Evolutionary conservation across 2,888 invertebrate genomes (phyloP).

Genomic region (Leptinotarsa tumamoca): DNA sequence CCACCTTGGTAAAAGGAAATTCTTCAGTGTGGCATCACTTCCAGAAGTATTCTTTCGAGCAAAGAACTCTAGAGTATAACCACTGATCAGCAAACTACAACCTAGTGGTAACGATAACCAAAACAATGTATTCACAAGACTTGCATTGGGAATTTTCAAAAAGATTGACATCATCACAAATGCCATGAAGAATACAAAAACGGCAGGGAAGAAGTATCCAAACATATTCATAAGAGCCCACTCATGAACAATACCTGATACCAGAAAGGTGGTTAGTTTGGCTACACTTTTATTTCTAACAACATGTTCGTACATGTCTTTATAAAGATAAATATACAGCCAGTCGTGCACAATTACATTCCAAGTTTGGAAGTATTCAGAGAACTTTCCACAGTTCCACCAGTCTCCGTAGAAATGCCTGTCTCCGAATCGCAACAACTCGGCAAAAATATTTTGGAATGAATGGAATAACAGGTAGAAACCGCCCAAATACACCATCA

Average conservation of each 20-base stretch:
- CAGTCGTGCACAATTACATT: conserved; percentile 95
- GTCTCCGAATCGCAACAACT: conserved; percentile 89
- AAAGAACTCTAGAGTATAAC: conserved; percentile 89
- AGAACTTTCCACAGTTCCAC: conserved; percentile 92
- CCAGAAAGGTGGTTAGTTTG: conserved; percentile 76
- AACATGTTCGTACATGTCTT: conserved; percentile 71
- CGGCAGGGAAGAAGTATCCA: conserved; percentile 88
- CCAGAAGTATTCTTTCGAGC: conserved; percentile 80
- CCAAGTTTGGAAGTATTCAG: conserved; percentile 92
- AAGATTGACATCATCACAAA: conserved; percentile 73
- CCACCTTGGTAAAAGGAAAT: conserved; percentile 52
- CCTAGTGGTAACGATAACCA: conserved; percentile 87
- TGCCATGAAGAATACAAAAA: conserved; percentile 82
- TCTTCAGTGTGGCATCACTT: conserved; percentile 39
- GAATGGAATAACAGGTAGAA: conserved; percentile 92
- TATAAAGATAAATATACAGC: conserved; percentile 91
- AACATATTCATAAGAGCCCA: conserved; percentile 83
- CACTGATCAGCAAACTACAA: conserved; percentile 78
- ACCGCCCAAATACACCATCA: conserved; percentile 67
- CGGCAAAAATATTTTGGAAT: conserved; percentile 93
- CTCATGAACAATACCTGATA: conserved; percentile 91
- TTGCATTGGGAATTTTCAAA: conserved; percentile 64
- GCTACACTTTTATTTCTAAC: conserved; percentile 68
- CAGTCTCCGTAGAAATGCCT: conserved; percentile 90
- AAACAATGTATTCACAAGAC: conserved; percentile 82